phyloP scores from a whole-genome alignment of 2,113 vertebrate genomes.

The Aplodontia rufa region DNA sequence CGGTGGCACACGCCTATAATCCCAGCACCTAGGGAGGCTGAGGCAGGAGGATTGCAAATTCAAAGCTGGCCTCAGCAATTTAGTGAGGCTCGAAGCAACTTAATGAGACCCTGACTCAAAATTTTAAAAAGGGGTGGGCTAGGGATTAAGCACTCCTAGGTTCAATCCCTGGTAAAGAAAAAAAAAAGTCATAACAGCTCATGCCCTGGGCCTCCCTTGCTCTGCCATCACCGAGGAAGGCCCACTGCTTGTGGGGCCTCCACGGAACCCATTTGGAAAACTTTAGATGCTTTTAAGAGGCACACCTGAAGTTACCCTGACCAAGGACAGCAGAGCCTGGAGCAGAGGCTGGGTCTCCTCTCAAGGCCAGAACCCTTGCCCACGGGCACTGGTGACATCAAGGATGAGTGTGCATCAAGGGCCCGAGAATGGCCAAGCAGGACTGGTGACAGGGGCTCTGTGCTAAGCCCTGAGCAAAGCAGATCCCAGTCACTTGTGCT shows the following conservation, averaged over 20 bases:
- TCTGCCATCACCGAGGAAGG: neutral
- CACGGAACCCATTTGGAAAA: neutral
- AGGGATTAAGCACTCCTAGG: too few relatives aligned
- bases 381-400: neutral
- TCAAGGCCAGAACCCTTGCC: neutral
- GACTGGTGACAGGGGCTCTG: neutral
- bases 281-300: neutral
- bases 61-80: too few relatives aligned
- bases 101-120: too few relatives aligned
- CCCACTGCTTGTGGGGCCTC: neutral
- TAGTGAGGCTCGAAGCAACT: too few relatives aligned
- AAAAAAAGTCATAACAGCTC: too few relatives aligned
- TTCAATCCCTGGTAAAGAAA: too few relatives aligned
- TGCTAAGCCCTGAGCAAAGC: neutral
- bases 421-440: neutral
- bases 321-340: fast-evolving
- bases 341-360: neutral
- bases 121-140: neutral
- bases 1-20: too few relatives aligned
- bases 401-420: fast-evolving
- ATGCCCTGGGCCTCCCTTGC: neutral
- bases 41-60: too few relatives aligned
- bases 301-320: fast-evolving
- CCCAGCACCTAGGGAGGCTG: too few relatives aligned
- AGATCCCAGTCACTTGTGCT: neutral